Evolutionary conservation across 2,797 vertebrate species (phyloP), one percentile per base, ranked within the genome.

Genomic region (Monodelphis domestica): DNA sequence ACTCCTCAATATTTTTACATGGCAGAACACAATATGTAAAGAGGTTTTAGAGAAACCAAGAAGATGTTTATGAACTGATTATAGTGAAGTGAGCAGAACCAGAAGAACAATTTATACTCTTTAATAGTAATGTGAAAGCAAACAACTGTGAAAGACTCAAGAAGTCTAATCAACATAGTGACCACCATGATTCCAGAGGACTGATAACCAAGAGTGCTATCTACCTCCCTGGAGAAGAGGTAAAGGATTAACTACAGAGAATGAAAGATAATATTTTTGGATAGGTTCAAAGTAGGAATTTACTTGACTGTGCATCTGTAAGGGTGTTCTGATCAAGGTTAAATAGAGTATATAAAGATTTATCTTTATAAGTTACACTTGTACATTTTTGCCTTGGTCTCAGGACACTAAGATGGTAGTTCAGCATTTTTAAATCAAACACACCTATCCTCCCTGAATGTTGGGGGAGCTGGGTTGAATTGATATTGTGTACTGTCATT

Each of bases 1-100:
- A 89, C 89, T 88, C 53, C 88, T 90, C n/a, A 95, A 59, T 57
- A 92, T 53, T 95, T 91, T 87, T 78, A 24, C 59, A 17, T 10
- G 10, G 6, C 38, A 45, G 7, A 11, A 21, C 9, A 78, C 21
- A 78, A 2, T 21, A 78, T 38, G n/a, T 21, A 78, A 78, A 45
- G 38, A 78, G n/a, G n/a, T 78, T 78, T 45, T 6, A 24, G n/a
- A 78, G 17, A 78, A 45, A 78, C 38, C n/a, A 45, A 2, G n/a
- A 21, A 78, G n/a, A 78, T 17, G 2, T 78, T 78, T 45, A 78
- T 21, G 63, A 78, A 45, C 17, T 45, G 38, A 78, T 45, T n/a
- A 7, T 17, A 78, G 5, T 24, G n/a, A 78, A 59, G 11, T 12
- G 57, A 59, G 57, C 28, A 59, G 57, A n/a, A 59, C 15, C 57